These are phyloP conservation scores for Salvelinus sp. DNA, from an alignment of 2,113 vertebrate genomes.

Conservation along the genomic window DNA sequence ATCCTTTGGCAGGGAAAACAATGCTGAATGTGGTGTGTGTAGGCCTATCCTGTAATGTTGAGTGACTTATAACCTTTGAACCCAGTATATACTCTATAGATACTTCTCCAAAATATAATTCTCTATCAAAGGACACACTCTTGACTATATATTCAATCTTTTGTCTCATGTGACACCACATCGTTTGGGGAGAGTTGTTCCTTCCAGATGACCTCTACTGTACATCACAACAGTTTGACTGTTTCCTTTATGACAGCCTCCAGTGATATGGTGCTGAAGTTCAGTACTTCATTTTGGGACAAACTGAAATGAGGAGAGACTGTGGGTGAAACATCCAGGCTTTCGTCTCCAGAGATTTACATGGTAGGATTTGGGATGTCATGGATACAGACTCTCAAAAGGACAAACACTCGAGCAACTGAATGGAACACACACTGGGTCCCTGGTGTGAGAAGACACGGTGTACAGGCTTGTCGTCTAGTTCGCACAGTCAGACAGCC, in stretches of 20 bases:
- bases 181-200: too few relatives aligned
- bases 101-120: slow-evolving; percentile 36
- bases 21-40: not conserved
- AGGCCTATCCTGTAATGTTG: too few relatives aligned
- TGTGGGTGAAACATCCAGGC: too few relatives aligned
- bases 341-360: not conserved
- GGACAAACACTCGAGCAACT: not conserved
- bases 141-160: too few relatives aligned
- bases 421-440: not conserved
- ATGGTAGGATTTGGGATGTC: not conserved
- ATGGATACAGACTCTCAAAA: not conserved
- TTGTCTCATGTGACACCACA: too few relatives aligned
- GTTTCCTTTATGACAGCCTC: too few relatives aligned
- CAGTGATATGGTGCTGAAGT: too few relatives aligned
- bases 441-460: too few relatives aligned
- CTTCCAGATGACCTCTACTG: too few relatives aligned
- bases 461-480: too few relatives aligned
- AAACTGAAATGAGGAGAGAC: slow-evolving; percentile 19
- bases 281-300: too few relatives aligned
- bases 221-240: not conserved
- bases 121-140: too few relatives aligned
- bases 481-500: not conserved
- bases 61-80: not conserved
- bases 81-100: slow-evolving; percentile 2
- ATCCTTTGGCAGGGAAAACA: slow-evolving; percentile 17